Evolutionary conservation across 2,888 invertebrate genomes (phyloP).

Genomic region (Hydropsyche betteni): DNA sequence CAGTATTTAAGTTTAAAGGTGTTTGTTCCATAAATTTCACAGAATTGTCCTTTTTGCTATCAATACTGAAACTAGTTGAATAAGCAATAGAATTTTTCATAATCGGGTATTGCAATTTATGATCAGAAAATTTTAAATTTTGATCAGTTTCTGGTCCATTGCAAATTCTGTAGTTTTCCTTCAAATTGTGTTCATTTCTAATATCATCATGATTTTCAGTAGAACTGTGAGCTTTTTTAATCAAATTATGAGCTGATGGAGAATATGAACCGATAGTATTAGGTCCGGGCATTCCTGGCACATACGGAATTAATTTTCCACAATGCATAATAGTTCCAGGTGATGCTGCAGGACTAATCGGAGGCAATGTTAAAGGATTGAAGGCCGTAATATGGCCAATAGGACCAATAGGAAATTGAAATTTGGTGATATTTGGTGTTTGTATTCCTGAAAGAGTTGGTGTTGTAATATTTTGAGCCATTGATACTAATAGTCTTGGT

Average conservation of each 20-base stretch:
- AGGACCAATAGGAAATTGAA: constrained; percentile 74
- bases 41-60: constrained; percentile 31
- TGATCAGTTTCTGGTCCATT: constrained; percentile 34
- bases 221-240: constrained; percentile 31
- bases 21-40: not conserved
- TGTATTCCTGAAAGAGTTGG: constrained; percentile 63
- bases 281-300: constrained; percentile 89
- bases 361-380: constrained; percentile 74
- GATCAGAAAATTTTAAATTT: constrained; percentile 22
- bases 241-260: constrained; percentile 53
- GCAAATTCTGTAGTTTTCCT: constrained; percentile 38
- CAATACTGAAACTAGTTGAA: constrained; percentile 21
- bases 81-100: constrained; percentile 39
- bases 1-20: not conserved
- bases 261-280: constrained; percentile 67
- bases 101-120: constrained; percentile 33
- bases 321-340: constrained; percentile 72
- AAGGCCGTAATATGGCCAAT: constrained; percentile 76
- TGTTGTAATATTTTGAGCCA: constrained; percentile 65
- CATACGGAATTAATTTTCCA: constrained; percentile 83
- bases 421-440: constrained; percentile 65
- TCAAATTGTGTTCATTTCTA: constrained; percentile 33
- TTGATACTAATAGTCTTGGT: constrained; percentile 68
- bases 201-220: constrained; percentile 31
- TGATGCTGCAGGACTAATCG: constrained; percentile 61